These are phyloP conservation scores for Oreochromis aureus DNA, from an alignment of 2,113 vertebrate species.

Conservation along the genomic window DNA sequence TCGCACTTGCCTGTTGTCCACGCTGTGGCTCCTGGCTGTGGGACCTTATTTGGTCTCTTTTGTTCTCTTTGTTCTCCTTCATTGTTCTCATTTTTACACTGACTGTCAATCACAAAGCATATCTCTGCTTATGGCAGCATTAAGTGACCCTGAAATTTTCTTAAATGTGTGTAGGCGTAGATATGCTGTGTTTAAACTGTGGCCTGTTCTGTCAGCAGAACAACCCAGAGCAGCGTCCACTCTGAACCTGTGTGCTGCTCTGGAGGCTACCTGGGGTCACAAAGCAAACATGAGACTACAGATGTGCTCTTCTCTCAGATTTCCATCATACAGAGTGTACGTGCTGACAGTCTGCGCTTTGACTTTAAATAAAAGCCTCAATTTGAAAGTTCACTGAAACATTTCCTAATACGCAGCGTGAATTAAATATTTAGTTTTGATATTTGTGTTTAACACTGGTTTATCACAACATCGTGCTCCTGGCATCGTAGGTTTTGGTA, in stretches of 20 bases:
- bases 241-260: not conserved
- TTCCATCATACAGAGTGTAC: rapidly evolving
- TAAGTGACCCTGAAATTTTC: rapidly evolving
- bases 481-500: rapidly evolving
- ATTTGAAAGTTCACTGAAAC: not conserved
- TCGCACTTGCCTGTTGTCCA: not conserved
- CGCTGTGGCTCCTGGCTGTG: not conserved
- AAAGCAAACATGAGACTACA: not conserved
- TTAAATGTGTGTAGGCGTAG: rapidly evolving
- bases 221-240: not conserved
- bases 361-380: not conserved
- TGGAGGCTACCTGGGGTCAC: not conserved
- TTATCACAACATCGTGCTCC: not conserved
- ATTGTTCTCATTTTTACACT: not conserved
- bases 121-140: not conserved
- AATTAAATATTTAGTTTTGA: not conserved
- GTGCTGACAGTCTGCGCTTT: not conserved
- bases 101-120: not conserved
- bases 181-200: not conserved
- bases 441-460: not conserved
- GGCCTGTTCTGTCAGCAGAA: not conserved
- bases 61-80: not conserved
- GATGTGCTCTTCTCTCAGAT: not conserved
- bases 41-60: rapidly evolving
- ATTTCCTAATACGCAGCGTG: rapidly evolving